Evolutionary conservation across 92 coral and sea anemone genomes (phyloP), one percentile per base, ranked within the genome.

Genomic region (Zoanthus sansibaricus): DNA sequence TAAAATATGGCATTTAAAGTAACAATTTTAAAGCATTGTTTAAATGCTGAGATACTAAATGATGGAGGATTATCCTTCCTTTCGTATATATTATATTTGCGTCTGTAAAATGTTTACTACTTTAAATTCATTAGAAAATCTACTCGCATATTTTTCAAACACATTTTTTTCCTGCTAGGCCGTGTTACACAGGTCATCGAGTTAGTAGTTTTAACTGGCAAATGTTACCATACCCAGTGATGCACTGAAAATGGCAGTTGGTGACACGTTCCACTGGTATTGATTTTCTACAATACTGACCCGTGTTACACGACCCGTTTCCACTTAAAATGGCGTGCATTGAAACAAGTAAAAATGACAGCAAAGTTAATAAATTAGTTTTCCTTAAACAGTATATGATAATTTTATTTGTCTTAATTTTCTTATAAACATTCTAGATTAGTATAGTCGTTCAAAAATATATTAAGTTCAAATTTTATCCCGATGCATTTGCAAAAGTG

Each of bases 1-100:
- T 20, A 80, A 80, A 80, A 20, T 80, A 20, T 45, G 61, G 85
- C 75, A 72, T 64, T 25, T 80, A 3, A 44, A 45, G 12, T 49
- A 76, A 25, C 9, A 51, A 9, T 13, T 58, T 14, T 37, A 46
- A 78, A 17, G 83, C 72, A 37, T 33, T 58, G 54, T 18, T 80
- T 42, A 74, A 80, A 80, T 21, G 74, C 75, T 44, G 74, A 12
- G 46, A 25, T 31, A 30, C 30, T 25, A 17, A 56, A 52, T 3
- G 46, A 21, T 11, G 42, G 75, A 68, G 55, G 73, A 58, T 9
- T 16, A 54, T 25, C 13, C 69, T 45, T 25, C 82, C 10, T 48
- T 48, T 48, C 52, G 9, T 6, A 21, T 56, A 62, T 80, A 80
- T 80, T 64, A 79, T 4, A 13, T 80, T 80, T 10, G 20, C 44